A percentile compares a stretch with the other conserved stretches of the same genome.
These are phyloP conservation scores for Propsilocerus akamusi DNA, from an alignment of 1,140 invertebrate genomes.

Conservation along the genomic window DNA sequence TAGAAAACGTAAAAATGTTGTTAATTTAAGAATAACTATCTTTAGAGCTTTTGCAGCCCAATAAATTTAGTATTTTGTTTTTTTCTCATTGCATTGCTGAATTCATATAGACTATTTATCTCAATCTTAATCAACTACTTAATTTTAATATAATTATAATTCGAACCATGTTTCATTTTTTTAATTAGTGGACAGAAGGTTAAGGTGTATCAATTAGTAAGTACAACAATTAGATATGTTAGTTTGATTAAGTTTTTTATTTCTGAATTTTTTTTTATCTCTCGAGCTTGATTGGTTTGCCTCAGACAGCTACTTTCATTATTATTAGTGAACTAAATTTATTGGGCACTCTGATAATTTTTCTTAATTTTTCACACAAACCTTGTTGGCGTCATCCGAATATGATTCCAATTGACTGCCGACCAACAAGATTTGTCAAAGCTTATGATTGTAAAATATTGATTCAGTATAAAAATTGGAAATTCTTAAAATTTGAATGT, in stretches of 20 bases:
- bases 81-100: background rate
- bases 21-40: background rate
- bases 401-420: background rate
- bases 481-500: background rate
- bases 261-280: constrained; percentile 6
- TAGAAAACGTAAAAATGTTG: too few relatives aligned
- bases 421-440: background rate
- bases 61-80: constrained; percentile 20
- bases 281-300: too few relatives aligned
- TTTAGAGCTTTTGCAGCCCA: constrained; percentile 12
- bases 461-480: background rate
- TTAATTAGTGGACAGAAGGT: background rate
- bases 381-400: background rate
- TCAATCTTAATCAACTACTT: background rate
- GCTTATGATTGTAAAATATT: background rate
- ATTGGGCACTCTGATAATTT: constrained; percentile 29
- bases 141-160: background rate
- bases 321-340: constrained; percentile 29
- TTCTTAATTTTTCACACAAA: constrained; percentile 5
- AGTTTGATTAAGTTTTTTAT: constrained; percentile 1
- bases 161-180: constrained; percentile 5
- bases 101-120: constrained; percentile 9
- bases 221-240: background rate
- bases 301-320: constrained; percentile 5
- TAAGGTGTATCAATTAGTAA: background rate